Evolutionary conservation across 2,797 vertebrate genomes (phyloP).

Genomic region (Eleutherodactylus coqui): DNA sequence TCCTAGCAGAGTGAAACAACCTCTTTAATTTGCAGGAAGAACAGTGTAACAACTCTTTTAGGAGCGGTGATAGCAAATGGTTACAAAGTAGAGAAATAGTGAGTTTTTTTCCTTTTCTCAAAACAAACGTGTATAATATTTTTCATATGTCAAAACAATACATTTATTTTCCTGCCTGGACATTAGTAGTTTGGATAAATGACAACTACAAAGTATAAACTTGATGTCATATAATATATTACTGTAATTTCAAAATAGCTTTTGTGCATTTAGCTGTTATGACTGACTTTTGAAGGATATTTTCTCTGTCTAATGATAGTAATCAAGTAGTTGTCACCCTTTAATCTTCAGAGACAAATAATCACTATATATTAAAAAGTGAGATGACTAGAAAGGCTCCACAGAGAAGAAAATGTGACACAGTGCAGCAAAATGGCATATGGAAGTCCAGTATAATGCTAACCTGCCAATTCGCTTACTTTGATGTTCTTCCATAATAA

Average conservation of each 20-base stretch:
- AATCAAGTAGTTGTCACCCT: conserved; percentile 44
- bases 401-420: conserved; percentile 12
- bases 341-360: conserved; percentile 34
- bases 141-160: conserved; percentile 36
- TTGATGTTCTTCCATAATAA: conserved; percentile 6
- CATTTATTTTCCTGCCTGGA: not conserved
- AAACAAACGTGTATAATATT: not conserved
- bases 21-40: not conserved
- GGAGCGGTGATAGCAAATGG: not conserved
- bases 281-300: conserved; percentile 63
- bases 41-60: not conserved
- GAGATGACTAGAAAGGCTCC: conserved; percentile 22
- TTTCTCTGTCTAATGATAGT: conserved; percentile 52
- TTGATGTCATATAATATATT: conserved; percentile 60
- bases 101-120: not conserved
- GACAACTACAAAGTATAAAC: conserved; percentile 65
- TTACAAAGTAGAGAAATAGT: not conserved
- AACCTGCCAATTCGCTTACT: conserved; percentile 19
- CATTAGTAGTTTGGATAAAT: conserved; percentile 47
- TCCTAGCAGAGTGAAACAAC: not conserved
- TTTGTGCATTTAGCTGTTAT: conserved; percentile 58
- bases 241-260: conserved; percentile 67
- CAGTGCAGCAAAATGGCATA: conserved; percentile 11
- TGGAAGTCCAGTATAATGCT: not conserved
- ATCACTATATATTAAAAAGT: conserved; percentile 41